These are phyloP conservation scores for Aricia artaxerxes DNA, from an alignment of 2,888 invertebrate species.

Conservation along the genomic window DNA sequence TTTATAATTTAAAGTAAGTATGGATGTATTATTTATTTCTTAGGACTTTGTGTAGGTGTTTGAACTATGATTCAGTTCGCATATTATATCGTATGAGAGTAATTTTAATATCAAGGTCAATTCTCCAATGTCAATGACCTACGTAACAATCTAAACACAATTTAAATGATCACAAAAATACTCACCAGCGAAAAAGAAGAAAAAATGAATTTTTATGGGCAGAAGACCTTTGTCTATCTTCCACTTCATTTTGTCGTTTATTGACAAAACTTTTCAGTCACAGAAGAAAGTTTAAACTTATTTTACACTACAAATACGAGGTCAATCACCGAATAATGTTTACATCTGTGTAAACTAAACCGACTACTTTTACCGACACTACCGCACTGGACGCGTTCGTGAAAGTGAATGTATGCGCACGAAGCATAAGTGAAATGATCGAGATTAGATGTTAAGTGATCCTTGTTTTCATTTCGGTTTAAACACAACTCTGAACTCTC, in stretches of 20 bases:
- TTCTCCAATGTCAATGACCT: background rate
- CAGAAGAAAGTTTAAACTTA: background rate
- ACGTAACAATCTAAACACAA: background rate
- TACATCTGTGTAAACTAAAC: background rate
- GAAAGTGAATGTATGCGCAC: constrained; percentile 1
- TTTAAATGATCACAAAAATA: constrained; percentile 38
- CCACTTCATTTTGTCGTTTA: constrained; percentile 64
- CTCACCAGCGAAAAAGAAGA: constrained; percentile 93
- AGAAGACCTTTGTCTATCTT: constrained; percentile 85
- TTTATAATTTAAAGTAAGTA: too few species aligned
- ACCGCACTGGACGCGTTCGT: background rate
- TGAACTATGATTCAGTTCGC: too few species aligned
- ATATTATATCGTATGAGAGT: background rate
- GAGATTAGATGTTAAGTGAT: constrained; percentile 15
- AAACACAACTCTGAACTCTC: background rate
- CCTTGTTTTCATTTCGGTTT: background rate
- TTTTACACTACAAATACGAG: background rate
- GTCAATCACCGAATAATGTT: background rate
- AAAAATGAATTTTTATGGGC: constrained; percentile 92
- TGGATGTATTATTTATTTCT: too few species aligned
- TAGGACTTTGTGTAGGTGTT: too few species aligned
- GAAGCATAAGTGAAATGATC: background rate
- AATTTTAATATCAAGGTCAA: background rate
- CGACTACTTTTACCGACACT: constrained; percentile 8
- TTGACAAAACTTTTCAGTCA: background rate